Evolutionary conservation across 2,888 invertebrate genomes (phyloP).

Genomic region (Gandaritis pyraliata): DNA sequence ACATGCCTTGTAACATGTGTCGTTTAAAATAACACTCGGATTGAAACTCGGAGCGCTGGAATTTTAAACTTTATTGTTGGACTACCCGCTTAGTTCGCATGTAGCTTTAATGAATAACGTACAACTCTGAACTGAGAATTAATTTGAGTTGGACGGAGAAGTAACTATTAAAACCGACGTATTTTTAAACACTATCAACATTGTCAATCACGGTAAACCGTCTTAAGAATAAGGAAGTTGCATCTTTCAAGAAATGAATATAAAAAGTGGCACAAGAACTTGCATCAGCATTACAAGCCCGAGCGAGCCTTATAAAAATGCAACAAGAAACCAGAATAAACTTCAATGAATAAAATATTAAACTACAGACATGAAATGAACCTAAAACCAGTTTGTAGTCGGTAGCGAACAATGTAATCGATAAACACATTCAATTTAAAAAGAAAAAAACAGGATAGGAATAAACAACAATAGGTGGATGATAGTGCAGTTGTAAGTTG

Average conservation of each 20-base stretch:
- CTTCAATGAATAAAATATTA: constrained; percentile 44
- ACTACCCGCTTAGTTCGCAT: constrained; percentile 39
- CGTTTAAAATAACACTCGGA: constrained; percentile 44
- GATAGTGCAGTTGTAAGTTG: constrained; percentile 59
- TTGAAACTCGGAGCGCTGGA: constrained; percentile 40
- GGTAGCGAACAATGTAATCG: constrained; percentile 69
- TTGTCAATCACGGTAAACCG: not conserved
- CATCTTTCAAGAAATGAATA: constrained; percentile 11
- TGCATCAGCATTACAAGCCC: constrained; percentile 23
- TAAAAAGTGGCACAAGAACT: constrained; percentile 23
- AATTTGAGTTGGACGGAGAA: constrained; percentile 14
- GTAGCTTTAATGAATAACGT: constrained; percentile 34
- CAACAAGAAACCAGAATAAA: constrained; percentile 38
- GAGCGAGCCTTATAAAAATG: constrained; percentile 33
- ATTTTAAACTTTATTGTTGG: constrained; percentile 45
- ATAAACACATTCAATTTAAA: constrained; percentile 69
- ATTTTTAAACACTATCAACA: not conserved
- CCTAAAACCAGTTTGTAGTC: constrained; percentile 46
- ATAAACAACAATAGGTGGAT: constrained; percentile 61
- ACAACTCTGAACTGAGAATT: constrained; percentile 25
- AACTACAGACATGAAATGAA: constrained; percentile 37
- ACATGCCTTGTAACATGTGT: constrained; percentile 48
- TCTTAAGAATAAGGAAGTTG: constrained; percentile 17
- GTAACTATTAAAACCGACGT: constrained; percentile 1
- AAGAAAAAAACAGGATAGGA: constrained; percentile 60